Conservation (phyloP, 1,140 invertebrate genomes). For the Pomacea maculata region DNA sequence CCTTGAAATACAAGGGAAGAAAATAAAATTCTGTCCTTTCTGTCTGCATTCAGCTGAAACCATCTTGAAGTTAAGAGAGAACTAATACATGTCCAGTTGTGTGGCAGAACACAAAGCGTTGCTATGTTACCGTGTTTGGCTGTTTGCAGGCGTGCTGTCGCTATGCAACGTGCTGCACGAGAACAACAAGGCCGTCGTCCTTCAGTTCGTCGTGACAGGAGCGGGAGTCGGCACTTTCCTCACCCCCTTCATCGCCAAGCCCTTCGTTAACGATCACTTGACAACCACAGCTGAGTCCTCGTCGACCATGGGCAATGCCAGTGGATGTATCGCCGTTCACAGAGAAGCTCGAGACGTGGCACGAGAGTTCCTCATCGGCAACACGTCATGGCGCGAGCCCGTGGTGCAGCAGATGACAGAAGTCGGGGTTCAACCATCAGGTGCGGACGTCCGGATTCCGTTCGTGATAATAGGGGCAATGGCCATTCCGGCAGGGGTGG, state of each 20-base stretch:
- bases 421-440: background rate
- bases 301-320: background rate
- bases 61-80: background rate
- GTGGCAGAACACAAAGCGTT: background rate
- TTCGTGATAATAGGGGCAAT: slow-evolving; percentile 27
- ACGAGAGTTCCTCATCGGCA: too few relatives aligned
- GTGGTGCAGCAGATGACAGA: too few relatives aligned
- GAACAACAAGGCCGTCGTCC: slow-evolving; percentile 15
- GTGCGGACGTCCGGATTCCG: slow-evolving; percentile 11
- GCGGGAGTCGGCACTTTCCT: slow-evolving; percentile 27
- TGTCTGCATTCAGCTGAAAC: too few relatives aligned
- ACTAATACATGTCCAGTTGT: background rate
- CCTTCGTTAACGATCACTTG: slow-evolving; percentile 19
- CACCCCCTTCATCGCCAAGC: slow-evolving; percentile 29
- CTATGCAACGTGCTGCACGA: slow-evolving; percentile 20
- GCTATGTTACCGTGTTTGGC: background rate
- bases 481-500: slow-evolving; percentile 17
- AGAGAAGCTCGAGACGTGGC: too few relatives aligned
- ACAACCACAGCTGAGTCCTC: background rate
- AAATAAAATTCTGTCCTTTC: too few relatives aligned
- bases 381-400: too few relatives aligned
- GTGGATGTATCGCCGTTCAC: too few relatives aligned
- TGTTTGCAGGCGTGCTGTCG: slow-evolving; percentile 9
- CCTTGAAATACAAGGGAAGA: too few relatives aligned
- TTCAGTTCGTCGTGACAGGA: slow-evolving; percentile 26